Evolutionary conservation across 1,140 invertebrate genomes (phyloP).

Genomic region (Danaus melanippus): DNA sequence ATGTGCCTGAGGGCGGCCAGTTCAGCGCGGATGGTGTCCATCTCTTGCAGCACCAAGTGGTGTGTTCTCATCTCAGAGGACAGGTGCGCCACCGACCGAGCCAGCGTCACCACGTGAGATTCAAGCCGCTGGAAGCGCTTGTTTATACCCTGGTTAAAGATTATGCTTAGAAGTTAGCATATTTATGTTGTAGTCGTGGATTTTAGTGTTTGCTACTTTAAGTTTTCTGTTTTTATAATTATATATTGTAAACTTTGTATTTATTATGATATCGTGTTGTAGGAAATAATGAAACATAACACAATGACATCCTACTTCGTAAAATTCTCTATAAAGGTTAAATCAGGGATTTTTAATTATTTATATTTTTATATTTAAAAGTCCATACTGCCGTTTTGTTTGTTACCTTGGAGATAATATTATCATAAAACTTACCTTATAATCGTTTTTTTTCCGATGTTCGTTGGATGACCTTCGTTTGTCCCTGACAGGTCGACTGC

Average conservation of each 20-base stretch:
- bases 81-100: slow-evolving; percentile 92
- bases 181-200: too few relatives aligned
- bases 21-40: slow-evolving; percentile 90
- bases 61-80: slow-evolving; percentile 94
- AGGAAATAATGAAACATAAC: too few relatives aligned
- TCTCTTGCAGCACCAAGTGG: slow-evolving; percentile 90
- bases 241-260: neutral
- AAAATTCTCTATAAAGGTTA: too few relatives aligned
- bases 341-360: too few relatives aligned
- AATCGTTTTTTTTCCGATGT: slow-evolving; percentile 83
- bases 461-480: slow-evolving; percentile 75
- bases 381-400: too few relatives aligned
- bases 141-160: slow-evolving; percentile 79
- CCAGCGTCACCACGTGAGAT: slow-evolving; percentile 92
- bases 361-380: too few relatives aligned
- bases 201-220: neutral
- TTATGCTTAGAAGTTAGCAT: neutral
- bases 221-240: neutral
- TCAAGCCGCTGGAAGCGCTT: slow-evolving; percentile 92
- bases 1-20: slow-evolving; percentile 82
- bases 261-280: too few relatives aligned
- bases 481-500: slow-evolving; percentile 79
- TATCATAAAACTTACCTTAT: slow-evolving; percentile 72
- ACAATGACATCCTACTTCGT: too few relatives aligned
- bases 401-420: neutral